Evolutionary conservation across 2,113 vertebrate genomes (phyloP), one percentile per base, ranked within the genome.

Genomic region (Tragulus kanchil): DNA sequence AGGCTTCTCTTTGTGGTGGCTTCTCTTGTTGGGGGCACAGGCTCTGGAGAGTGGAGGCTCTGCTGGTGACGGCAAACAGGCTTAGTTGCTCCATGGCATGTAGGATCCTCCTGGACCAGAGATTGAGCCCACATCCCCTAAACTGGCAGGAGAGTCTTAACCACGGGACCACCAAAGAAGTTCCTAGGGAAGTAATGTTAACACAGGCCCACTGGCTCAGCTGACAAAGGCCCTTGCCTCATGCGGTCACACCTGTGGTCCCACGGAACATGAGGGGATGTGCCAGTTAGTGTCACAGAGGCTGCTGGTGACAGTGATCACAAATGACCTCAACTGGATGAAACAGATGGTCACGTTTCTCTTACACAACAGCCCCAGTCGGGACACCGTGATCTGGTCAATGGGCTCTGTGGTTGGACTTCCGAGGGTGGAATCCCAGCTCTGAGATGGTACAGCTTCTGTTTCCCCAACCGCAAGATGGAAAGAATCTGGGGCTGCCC

Each of bases 401-500:
- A 56, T 64, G 65, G 65, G 75, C 26, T 77, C 23, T 56, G 56
- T 28, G 48, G 58, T 64, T 48, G 0, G 1, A 12, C 13, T 12
- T 36, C 26, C 75, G 54, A 84, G 83, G 64, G 8, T 19, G 12
- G 62, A n/a, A 26, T 26, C 5, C 1, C 21, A 62, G 58, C 13
- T 15, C 62, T 59, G 25, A 11, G 23, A 16, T 52, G 50, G 25
- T 26, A 26, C 61, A 62, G 14, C 25, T 67, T 91, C 75, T 62
- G 6, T 48, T 15, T 83, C 65, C 26, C 36, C 28, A 45, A 1
- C n/a, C 64, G 1, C 6, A 16, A 15, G 4, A 54, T 7, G 26
- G 8, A 58, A 42, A 54, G 25, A 26, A 19, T 3, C 0, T 1
- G 36, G 25, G n/a, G 16, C 6, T 23, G n/a, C n/a, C 19, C 19